Percentiles rank a stretch among this genome's conserved stretches.
phyloP scores from a whole-genome alignment of 2,113 vertebrate genomes.

The Vanacampus margaritifer region DNA sequence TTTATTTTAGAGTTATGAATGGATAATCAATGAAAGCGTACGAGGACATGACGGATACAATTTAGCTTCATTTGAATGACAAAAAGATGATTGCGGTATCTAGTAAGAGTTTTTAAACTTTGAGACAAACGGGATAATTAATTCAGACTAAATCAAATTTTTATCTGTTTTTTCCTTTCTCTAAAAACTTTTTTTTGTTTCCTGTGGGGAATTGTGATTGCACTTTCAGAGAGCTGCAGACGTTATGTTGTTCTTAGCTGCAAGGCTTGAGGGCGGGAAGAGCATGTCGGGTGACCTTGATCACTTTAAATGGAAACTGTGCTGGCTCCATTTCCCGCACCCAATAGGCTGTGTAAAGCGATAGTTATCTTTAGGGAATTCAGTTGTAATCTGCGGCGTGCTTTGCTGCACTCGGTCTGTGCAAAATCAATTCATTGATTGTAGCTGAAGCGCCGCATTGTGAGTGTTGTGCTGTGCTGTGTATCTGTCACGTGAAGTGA shows the following conservation, averaged over 20 bases:
- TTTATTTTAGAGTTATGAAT: background rate
- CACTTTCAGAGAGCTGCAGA: slow-evolving; percentile 35
- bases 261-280: slow-evolving; percentile 25
- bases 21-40: no score
- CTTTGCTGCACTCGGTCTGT: slow-evolving; percentile 2
- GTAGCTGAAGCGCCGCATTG: background rate
- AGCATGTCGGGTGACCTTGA: slow-evolving; percentile 33
- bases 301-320: slow-evolving; percentile 29
- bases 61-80: no score
- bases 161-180: slow-evolving; percentile 27
- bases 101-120: background rate
- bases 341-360: slow-evolving; percentile 4
- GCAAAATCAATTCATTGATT: slow-evolving; percentile 24
- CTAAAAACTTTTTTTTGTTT: slow-evolving; percentile 49
- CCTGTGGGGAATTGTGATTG: slow-evolving; percentile 17
- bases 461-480: background rate
- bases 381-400: slow-evolving; percentile 2
- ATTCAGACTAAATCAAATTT: background rate
- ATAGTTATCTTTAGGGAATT: slow-evolving; percentile 17
- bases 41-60: no score
- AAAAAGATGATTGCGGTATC: background rate
- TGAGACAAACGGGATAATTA: background rate
- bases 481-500: slow-evolving; percentile 17
- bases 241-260: slow-evolving; percentile 42
- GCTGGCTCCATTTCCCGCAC: background rate